Evolutionary conservation across 1,140 invertebrate genomes (phyloP).

Genomic region (Oncopeltus fasciatus): DNA sequence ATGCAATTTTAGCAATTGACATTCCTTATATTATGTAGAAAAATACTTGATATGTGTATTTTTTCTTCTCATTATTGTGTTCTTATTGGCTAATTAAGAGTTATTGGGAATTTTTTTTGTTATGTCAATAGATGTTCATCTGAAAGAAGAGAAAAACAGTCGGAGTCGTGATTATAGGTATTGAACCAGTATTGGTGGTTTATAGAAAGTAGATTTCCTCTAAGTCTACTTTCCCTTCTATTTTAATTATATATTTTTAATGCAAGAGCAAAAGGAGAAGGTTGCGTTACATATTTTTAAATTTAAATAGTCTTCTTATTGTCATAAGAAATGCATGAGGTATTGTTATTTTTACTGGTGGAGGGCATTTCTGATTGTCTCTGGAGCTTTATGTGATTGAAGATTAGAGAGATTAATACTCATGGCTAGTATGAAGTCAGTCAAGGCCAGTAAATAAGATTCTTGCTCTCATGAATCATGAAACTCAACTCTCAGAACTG

Average conservation of each 20-base stretch:
- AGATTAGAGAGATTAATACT: too few relatives aligned
- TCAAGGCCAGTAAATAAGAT: too few relatives aligned
- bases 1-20: background rate
- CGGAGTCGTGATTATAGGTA: background rate
- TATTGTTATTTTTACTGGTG: too few relatives aligned
- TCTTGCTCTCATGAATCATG: too few relatives aligned
- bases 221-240: background rate
- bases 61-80: background rate
- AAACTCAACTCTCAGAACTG: too few relatives aligned
- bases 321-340: too few relatives aligned
- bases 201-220: background rate
- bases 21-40: background rate
- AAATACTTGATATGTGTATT: background rate
- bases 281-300: background rate
- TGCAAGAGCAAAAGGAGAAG: too few relatives aligned
- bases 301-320: background rate
- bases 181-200: background rate
- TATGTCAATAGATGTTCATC: background rate
- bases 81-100: background rate
- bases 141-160: background rate
- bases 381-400: too few relatives aligned
- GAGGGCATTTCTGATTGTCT: too few relatives aligned
- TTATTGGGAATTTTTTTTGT: conserved; percentile 5
- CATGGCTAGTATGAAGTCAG: too few relatives aligned
- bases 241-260: too few relatives aligned